Evolutionary conservation across 2,113 vertebrate species (phyloP).

Genomic region (Hoplias malabaricus): DNA sequence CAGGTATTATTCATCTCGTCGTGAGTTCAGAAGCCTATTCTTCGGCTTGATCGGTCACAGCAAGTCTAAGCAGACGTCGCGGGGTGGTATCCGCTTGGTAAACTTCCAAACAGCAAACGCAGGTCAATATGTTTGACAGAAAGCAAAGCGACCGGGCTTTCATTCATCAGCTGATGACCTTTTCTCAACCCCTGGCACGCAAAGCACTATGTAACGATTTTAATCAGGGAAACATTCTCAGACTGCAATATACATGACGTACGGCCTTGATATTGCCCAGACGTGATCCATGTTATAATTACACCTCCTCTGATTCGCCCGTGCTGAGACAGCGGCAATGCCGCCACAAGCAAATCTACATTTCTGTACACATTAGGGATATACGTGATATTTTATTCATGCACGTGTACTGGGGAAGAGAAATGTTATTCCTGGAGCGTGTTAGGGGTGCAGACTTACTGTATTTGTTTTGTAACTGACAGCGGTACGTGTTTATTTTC

Average conservation of each 20-base stretch:
- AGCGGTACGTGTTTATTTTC: conserved; percentile 1
- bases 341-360: conserved; percentile 17
- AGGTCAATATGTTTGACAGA: neutral
- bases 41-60: neutral
- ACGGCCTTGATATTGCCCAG: conserved; percentile 29
- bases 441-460: neutral
- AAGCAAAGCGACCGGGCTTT: neutral
- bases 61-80: neutral
- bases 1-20: neutral
- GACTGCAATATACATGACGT: conserved; percentile 19
- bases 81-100: neutral
- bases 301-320: conserved; percentile 27
- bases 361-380: conserved; percentile 26
- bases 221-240: conserved; percentile 37
- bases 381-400: conserved; percentile 50
- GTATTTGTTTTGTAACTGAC: conserved; percentile 7
- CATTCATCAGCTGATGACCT: conserved; percentile 16
- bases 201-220: conserved; percentile 43
- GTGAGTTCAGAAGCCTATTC: neutral
- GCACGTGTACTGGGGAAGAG: neutral
- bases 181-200: conserved; percentile 15
- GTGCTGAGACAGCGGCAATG: neutral
- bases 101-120: neutral
- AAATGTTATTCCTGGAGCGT: conserved; percentile 38
- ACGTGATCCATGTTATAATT: conserved; percentile 45